phyloP scores from a whole-genome alignment of 2,113 vertebrate species.

The Gambusia affinis region DNA sequence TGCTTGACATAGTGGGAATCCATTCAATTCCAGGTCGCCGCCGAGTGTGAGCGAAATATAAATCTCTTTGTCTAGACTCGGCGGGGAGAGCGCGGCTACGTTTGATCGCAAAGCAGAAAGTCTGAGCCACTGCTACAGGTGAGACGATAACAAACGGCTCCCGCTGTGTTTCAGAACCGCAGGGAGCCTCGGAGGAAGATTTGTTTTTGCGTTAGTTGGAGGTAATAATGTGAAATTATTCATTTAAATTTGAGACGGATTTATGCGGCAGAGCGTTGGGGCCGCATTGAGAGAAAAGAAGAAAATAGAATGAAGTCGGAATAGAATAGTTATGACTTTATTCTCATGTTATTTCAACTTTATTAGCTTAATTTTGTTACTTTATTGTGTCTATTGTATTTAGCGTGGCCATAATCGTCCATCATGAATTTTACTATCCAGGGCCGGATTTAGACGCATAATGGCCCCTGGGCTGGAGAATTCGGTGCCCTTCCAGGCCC shows the following conservation, averaged over 20 bases:
- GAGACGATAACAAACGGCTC: background rate
- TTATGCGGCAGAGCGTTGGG: background rate
- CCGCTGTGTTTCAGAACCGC: slow-evolving; percentile 1
- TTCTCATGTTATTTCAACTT: too few species aligned
- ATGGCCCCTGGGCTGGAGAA: too few species aligned
- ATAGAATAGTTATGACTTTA: too few species aligned
- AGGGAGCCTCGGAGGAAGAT: background rate
- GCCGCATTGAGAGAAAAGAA: too few species aligned
- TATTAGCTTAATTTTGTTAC: too few species aligned
- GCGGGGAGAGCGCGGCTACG: background rate
- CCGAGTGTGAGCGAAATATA: slow-evolving; percentile 1
- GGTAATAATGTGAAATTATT: background rate
- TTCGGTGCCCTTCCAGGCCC: too few species aligned
- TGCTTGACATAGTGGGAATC: background rate
- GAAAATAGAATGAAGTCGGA: too few species aligned
- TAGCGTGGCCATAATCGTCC: too few species aligned
- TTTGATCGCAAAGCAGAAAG: slow-evolving; percentile 17
- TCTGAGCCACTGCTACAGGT: background rate
- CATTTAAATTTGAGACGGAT: background rate
- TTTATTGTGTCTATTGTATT: too few species aligned
- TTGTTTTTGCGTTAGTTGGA: background rate
- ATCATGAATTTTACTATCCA: too few species aligned
- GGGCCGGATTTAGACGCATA: too few species aligned
- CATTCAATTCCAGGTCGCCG: slow-evolving; percentile 16
- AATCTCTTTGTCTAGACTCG: slow-evolving; percentile 3